These are phyloP conservation scores for Drosophila biarmipes DNA, from an alignment of 1,140 invertebrate species.

Conservation along the genomic window DNA sequence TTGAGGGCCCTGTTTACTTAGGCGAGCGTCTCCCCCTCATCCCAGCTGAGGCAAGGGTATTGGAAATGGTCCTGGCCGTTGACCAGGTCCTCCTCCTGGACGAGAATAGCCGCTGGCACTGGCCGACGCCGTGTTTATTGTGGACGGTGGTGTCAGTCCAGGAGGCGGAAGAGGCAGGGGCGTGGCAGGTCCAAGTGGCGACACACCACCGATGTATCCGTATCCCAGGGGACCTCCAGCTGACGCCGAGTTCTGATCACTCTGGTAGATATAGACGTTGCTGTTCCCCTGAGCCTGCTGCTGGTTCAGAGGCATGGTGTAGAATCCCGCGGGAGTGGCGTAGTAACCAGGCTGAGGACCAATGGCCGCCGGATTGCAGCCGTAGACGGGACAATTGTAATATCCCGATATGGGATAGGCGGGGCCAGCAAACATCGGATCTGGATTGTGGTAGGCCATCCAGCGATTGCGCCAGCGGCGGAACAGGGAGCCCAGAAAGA, in stretches of 20 bases:
- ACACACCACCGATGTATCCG: conserved; percentile 34
- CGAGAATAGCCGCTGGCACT: conserved; percentile 44
- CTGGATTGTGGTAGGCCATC: conserved; percentile 57
- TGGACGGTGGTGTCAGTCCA: conserved; percentile 2
- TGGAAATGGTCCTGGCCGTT: conserved; percentile 31
- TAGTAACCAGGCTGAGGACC: conserved; percentile 51
- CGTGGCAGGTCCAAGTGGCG: conserved; percentile 22
- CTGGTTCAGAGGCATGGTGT: conserved; percentile 41
- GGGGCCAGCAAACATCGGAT: conserved; percentile 58
- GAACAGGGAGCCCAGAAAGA: conserved; percentile 59
- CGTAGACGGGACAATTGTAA: conserved; percentile 63
- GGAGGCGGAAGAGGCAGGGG: conserved; percentile 13
- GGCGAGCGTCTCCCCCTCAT: conserved; percentile 49
- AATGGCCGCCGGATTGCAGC: conserved; percentile 58
- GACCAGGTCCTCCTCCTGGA: conserved; percentile 13
- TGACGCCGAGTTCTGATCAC: conserved; percentile 58
- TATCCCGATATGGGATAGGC: conserved; percentile 60
- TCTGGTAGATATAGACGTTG: conserved; percentile 70
- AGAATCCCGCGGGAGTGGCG: conserved; percentile 37
- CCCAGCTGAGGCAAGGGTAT: conserved; percentile 35
- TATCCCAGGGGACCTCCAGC: conserved; percentile 28
- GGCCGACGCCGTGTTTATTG: conserved; percentile 26
- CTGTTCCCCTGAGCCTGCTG: conserved; percentile 70
- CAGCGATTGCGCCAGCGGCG: conserved; percentile 72
- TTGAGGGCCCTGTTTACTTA: conserved; percentile 78